A percentile compares a stretch with the other conserved stretches of the same genome.
Evolutionary conservation across 2,888 invertebrate species (phyloP).

Genomic region (Gandaritis pyraliata): DNA sequence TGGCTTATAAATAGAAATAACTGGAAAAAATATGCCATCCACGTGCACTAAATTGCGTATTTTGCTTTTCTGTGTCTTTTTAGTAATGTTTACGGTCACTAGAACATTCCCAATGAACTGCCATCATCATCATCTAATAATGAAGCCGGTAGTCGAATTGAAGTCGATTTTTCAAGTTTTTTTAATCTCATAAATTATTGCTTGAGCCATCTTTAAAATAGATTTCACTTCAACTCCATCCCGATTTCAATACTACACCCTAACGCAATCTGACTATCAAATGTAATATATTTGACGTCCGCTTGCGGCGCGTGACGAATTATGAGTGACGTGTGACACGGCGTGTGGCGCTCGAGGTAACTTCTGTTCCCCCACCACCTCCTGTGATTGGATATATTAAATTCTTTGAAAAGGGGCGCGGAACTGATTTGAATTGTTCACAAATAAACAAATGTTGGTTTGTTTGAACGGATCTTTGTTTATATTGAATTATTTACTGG

Average conservation of each 20-base stretch:
- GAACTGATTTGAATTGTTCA: constrained; percentile 25
- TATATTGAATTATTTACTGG: neutral
- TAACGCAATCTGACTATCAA: constrained; percentile 58
- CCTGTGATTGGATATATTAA: constrained; percentile 56
- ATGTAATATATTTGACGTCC: constrained; percentile 64
- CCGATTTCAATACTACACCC: constrained; percentile 57
- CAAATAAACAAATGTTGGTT: constrained; percentile 12
- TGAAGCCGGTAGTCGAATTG: no score
- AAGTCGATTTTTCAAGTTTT: no score
- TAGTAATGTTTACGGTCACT: no score
- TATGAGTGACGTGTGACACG: constrained; percentile 69
- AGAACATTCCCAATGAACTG: no score
- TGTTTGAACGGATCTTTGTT: constrained; percentile 8
- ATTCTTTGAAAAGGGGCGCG: constrained; percentile 51
- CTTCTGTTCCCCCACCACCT: constrained; percentile 50
- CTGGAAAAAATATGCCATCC: no score
- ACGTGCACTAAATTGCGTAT: no score
- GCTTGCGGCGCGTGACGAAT: constrained; percentile 72
- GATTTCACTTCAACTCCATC: constrained; percentile 37
- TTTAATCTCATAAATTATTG: no score
- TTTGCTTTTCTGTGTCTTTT: no score
- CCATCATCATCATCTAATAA: no score
- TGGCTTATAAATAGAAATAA: no score
- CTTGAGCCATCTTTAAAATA: neutral
- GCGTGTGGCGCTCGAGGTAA: constrained; percentile 52